A percentile compares a stretch with the other conserved stretches of the same genome.
These are phyloP conservation scores for Acleris sparsana DNA, from an alignment of 2,888 invertebrate genomes.

Conservation along the genomic window DNA sequence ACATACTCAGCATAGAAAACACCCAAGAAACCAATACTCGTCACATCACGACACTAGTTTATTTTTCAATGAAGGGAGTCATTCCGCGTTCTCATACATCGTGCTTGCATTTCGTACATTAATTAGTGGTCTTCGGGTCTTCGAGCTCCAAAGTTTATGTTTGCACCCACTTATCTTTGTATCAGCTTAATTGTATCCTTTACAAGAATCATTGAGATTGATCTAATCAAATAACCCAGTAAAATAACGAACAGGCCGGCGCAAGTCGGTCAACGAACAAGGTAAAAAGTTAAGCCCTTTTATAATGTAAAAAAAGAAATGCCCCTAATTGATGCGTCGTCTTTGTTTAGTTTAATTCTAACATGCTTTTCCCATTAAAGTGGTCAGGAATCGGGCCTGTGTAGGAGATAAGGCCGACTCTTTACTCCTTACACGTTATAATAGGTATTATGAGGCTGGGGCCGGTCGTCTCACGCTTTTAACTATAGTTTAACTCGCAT, in stretches of 20 bases:
- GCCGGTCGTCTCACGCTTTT: conserved; percentile 58
- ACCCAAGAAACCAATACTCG: too few species aligned
- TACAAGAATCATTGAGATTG: conserved; percentile 79
- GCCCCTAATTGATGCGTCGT: conserved; percentile 84
- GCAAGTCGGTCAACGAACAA: conserved; percentile 74
- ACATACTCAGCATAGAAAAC: too few species aligned
- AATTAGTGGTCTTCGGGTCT: conserved; percentile 39
- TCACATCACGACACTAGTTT: too few species aligned
- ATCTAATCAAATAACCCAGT: conserved; percentile 78
- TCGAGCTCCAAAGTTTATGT: conserved; percentile 50
- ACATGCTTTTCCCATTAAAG: conserved; percentile 85
- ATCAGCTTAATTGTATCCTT: conserved; percentile 77
- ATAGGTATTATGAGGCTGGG: conserved; percentile 71
- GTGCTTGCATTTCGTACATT: conserved; percentile 10
- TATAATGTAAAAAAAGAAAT: conserved; percentile 65
- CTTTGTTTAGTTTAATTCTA: conserved; percentile 85
- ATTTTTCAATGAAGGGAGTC: neutral
- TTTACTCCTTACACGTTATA: conserved; percentile 82
- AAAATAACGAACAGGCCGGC: conserved; percentile 72
- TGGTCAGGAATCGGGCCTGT: conserved; percentile 79
- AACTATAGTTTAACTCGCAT: conserved; percentile 72
- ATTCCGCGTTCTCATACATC: neutral
- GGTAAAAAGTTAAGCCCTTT: conserved; percentile 78
- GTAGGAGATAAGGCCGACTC: conserved; percentile 79
- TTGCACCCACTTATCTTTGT: conserved; percentile 71